Percentiles rank a stretch among this genome's conserved stretches.
These are phyloP conservation scores for Apodemus agrarius DNA, from an alignment of 2,797 vertebrate genomes.

Conservation along the genomic window DNA sequence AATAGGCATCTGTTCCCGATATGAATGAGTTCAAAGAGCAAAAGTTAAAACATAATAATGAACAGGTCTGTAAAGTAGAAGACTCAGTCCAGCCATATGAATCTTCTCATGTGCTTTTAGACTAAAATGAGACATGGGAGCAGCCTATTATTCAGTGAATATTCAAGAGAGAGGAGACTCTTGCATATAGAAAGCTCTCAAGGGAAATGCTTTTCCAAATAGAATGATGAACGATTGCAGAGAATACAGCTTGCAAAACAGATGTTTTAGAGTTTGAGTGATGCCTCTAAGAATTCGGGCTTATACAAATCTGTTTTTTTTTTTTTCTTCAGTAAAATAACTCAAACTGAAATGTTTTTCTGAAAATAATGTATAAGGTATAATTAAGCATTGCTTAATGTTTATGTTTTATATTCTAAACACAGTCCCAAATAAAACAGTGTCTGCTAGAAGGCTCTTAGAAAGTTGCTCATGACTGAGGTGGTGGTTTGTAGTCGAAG, in stretches of 20 bases:
- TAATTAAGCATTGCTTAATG: constrained; percentile 54
- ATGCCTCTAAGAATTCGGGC: constrained; percentile 31
- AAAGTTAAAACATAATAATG: constrained; percentile 67
- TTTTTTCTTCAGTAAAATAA: constrained; percentile 44
- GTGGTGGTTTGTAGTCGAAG: background rate
- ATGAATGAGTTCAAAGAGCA: constrained; percentile 61
- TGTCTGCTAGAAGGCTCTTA: background rate
- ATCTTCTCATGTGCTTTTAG: constrained; percentile 77
- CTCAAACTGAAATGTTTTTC: background rate
- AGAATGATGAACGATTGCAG: constrained; percentile 74
- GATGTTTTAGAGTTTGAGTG: constrained; percentile 60
- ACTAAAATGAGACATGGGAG: constrained; percentile 65
- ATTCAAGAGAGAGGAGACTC: constrained; percentile 66
- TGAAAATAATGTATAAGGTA: constrained; percentile 57
- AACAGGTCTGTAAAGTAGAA: constrained; percentile 61
- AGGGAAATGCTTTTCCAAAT: constrained; percentile 73
- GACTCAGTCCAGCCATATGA: constrained; percentile 66
- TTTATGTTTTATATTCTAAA: constrained; percentile 26
- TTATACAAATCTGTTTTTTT: constrained; percentile 11
- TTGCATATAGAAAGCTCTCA: constrained; percentile 70
- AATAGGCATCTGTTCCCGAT: constrained; percentile 4
- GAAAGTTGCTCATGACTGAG: constrained; percentile 27
- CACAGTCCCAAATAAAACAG: background rate
- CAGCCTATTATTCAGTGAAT: constrained; percentile 72
- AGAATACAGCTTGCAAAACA: constrained; percentile 67